These are phyloP conservation scores for Periparus ater DNA, from an alignment of 2,797 vertebrate species.

Conservation along the genomic window DNA sequence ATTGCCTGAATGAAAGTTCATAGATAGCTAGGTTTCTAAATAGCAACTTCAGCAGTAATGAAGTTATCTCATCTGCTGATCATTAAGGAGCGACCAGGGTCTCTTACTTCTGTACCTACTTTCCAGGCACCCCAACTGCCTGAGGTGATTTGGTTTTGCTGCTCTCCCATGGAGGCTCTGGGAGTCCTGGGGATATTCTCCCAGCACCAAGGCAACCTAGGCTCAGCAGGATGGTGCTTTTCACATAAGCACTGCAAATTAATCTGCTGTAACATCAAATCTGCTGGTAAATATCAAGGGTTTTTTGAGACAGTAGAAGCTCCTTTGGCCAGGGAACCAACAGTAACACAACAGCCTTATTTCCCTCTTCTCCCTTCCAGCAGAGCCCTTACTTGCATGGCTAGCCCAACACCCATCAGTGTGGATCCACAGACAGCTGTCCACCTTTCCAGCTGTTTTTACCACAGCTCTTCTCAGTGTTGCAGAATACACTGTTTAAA, in stretches of 20 bases:
- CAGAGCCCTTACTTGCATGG: background rate
- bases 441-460: background rate
- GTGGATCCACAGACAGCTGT: background rate
- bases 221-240: conserved; percentile 6
- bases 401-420: background rate
- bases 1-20: background rate
- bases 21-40: background rate
- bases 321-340: background rate
- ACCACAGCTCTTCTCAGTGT: background rate
- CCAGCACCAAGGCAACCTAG: background rate
- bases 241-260: background rate
- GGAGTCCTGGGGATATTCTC: conserved; percentile 44
- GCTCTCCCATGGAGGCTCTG: conserved; percentile 10
- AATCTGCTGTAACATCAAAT: background rate
- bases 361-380: background rate
- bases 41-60: background rate
- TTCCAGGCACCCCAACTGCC: fast-evolving
- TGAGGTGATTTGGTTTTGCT: conserved; percentile 17
- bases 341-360: background rate
- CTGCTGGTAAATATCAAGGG: background rate
- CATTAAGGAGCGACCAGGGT: background rate
- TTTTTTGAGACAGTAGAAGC: background rate
- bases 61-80: background rate
- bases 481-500: background rate
- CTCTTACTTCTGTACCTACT: background rate